Conservation (phyloP, 2,888 invertebrate genomes). For the Leucophenga montana region DNA sequence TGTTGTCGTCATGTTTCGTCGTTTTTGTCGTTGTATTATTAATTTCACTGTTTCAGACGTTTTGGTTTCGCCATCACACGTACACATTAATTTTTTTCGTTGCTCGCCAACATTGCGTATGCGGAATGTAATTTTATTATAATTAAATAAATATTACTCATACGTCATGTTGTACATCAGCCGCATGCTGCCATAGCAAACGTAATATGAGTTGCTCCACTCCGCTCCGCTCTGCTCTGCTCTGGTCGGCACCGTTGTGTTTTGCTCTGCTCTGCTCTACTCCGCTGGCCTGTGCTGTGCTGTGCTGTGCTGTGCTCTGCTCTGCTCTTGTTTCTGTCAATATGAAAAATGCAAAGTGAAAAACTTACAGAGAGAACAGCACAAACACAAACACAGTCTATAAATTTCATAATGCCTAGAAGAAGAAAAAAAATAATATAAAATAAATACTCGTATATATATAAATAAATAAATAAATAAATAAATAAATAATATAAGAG, state of each 20-base stretch:
- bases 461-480: constrained; percentile 1
- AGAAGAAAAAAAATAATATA: neutral
- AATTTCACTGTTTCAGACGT: neutral
- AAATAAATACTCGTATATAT: too few species aligned
- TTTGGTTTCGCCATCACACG: neutral
- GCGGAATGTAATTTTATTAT: constrained; percentile 6
- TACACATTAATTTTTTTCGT: neutral
- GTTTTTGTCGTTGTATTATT: neutral
- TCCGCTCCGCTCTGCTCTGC: too few species aligned
- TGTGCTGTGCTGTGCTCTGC: too few species aligned
- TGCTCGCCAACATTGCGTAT: neutral
- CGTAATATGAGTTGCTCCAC: too few species aligned
- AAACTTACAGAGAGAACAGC: too few species aligned
- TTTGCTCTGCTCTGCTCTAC: too few species aligned
- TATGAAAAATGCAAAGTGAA: too few species aligned
- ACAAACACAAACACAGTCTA: too few species aligned
- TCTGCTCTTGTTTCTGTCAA: too few species aligned
- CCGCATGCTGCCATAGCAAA: too few species aligned
- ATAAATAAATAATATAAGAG: neutral
- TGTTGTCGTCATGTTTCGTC: neutral
- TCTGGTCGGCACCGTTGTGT: too few species aligned
- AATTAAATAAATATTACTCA: constrained; percentile 13
- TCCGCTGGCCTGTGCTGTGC: too few species aligned
- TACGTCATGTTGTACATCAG: neutral
- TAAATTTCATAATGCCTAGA: neutral